These are phyloP conservation scores for Dimorphilus gyrociliatus DNA, from an alignment of 2,888 invertebrate genomes.

Conservation along the genomic window DNA sequence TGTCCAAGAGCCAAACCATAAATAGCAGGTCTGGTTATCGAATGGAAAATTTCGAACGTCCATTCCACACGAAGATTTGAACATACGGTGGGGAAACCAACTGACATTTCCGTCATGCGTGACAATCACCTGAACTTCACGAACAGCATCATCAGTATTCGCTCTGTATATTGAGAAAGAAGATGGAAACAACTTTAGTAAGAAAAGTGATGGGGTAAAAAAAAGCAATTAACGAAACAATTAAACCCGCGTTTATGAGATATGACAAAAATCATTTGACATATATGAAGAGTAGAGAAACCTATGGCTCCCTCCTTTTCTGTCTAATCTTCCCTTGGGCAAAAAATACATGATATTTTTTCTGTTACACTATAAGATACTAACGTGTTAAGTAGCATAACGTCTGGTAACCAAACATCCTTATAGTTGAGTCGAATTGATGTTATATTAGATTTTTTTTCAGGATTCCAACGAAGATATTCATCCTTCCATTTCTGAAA, in stretches of 20 bases:
- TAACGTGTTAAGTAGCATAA: constrained; percentile 9
- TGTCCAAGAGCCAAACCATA: constrained; percentile 11
- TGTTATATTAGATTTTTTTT: constrained; percentile 2
- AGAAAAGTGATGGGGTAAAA: too few relatives aligned
- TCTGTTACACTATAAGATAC: too few relatives aligned
- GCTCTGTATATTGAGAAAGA: constrained; percentile 4
- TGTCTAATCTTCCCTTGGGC: too few relatives aligned
- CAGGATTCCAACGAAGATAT: constrained; percentile 7
- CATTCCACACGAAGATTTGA: constrained; percentile 7
- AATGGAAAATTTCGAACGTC: constrained; percentile 10
- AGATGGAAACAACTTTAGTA: too few relatives aligned
- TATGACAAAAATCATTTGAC: too few relatives aligned
- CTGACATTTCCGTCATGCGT: constrained; percentile 5
- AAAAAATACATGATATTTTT: too few relatives aligned
- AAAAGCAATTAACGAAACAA: too few relatives aligned
- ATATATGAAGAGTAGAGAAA: too few relatives aligned
- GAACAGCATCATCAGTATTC: constrained; percentile 3
- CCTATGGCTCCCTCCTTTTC: too few relatives aligned
- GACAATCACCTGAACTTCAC: constrained; percentile 6
- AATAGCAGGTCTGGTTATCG: constrained; percentile 9
- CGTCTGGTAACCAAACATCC: constrained; percentile 6
- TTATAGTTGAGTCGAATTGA: constrained; percentile 3
- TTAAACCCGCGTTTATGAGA: too few relatives aligned
- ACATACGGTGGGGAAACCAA: constrained; percentile 8
- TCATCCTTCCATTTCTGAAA: constrained; percentile 8